Evolutionary conservation across 1,140 invertebrate genomes (phyloP).

Genomic region (Drosophila micromelanica): DNA sequence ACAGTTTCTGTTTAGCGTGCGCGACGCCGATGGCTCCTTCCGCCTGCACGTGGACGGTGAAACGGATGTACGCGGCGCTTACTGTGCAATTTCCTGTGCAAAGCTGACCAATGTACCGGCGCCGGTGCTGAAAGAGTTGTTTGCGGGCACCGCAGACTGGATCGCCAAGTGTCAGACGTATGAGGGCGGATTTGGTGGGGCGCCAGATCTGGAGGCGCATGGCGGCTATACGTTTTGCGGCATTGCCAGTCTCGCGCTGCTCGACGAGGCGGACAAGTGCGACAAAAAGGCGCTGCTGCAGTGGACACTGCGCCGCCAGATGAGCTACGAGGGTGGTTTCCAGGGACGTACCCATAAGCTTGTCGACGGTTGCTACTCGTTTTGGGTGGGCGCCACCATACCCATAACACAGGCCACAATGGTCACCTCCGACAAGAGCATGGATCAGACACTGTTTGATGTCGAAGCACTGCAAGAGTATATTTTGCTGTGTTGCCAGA

Average conservation of each 20-base stretch:
- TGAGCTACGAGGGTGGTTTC: conserved; percentile 96
- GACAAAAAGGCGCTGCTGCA: conserved; percentile 91
- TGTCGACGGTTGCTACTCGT: conserved; percentile 99
- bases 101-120: conserved; percentile 91
- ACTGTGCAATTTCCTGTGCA: conserved; percentile 96
- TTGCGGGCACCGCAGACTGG: conserved; percentile 95
- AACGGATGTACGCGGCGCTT: conserved; percentile 96
- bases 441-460: conserved; percentile 88
- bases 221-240: conserved; percentile 99
- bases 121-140: conserved; percentile 89
- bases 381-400: conserved; percentile 98
- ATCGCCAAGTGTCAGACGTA: conserved; percentile 97
- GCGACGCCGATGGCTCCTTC: conserved; percentile 95
- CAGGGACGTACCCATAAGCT: conserved; percentile 98
- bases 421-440: conserved; percentile 40
- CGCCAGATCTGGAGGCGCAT: conserved; percentile 98
- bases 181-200: conserved; percentile 98
- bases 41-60: conserved; percentile 97
- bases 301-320: conserved; percentile 95
- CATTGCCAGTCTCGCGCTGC: conserved; percentile 93
- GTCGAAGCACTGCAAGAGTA: conserved; percentile 97
- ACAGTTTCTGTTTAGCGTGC: conserved; percentile 91
- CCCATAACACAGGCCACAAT: conserved; percentile 89
- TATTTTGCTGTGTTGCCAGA: conserved; percentile 96
- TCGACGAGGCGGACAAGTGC: conserved; percentile 92